These are phyloP conservation scores for Troides oblongomaculatus DNA, from an alignment of 2,888 invertebrate genomes.

Conservation along the genomic window DNA sequence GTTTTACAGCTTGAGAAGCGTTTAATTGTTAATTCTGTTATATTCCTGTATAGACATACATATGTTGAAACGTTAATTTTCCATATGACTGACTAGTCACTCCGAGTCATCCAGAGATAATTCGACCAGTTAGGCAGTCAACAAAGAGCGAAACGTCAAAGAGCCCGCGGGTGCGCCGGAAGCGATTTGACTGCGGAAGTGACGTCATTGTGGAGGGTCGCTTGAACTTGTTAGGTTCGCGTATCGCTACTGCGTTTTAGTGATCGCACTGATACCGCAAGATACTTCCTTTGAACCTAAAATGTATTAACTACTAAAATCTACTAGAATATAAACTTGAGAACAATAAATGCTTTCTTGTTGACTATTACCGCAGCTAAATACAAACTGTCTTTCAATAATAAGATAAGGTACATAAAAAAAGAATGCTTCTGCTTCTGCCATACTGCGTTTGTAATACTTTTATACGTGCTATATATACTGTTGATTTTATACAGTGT, in stretches of 20 bases:
- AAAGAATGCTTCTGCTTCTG: too few species aligned
- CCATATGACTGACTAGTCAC: slow-evolving; percentile 54
- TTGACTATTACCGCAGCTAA: not conserved
- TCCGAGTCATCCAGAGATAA: slow-evolving; percentile 59
- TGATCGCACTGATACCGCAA: not conserved
- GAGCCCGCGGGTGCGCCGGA: slow-evolving; percentile 70
- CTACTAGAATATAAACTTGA: not conserved
- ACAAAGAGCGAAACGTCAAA: slow-evolving; percentile 69
- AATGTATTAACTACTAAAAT: not conserved
- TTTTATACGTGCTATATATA: too few species aligned
- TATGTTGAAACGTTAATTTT: slow-evolving; percentile 39
- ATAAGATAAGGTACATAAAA: not conserved
- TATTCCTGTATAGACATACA: too few species aligned
- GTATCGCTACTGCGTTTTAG: slow-evolving; percentile 17
- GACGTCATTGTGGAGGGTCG: slow-evolving; percentile 59
- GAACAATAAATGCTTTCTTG: not conserved
- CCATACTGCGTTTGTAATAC: too few species aligned
- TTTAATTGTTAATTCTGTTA: not conserved
- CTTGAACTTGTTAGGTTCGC: slow-evolving; percentile 36
- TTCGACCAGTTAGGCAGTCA: slow-evolving; percentile 54
- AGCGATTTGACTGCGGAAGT: slow-evolving; percentile 73
- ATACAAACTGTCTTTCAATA: not conserved
- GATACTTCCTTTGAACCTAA: slow-evolving; percentile 10
- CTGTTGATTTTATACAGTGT: too few species aligned
- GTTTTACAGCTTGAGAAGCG: not conserved